A percentile compares a stretch with the other conserved stretches of the same genome.
Conservation (phyloP, 2,797 vertebrate genomes). For the Pseudomugil gertrudae region DNA sequence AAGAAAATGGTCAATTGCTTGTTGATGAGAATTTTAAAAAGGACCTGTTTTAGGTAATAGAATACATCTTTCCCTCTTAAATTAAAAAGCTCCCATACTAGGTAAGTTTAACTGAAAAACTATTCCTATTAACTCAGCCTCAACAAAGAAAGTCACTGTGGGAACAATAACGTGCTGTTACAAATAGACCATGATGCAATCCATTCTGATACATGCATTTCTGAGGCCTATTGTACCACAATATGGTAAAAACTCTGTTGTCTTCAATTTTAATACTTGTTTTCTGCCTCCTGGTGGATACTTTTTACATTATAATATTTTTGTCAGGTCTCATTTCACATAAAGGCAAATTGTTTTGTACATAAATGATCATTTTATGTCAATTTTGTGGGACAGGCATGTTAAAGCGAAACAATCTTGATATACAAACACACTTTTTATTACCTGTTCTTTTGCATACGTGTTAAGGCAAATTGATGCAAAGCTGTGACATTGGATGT, state of each 20-base stretch:
- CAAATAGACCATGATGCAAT: background rate
- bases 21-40: background rate
- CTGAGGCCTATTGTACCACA: background rate
- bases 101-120: background rate
- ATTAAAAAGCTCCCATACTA: background rate
- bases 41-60: background rate
- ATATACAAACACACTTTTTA: too few species aligned
- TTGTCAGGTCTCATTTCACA: too few species aligned
- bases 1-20: too few species aligned
- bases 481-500: background rate
- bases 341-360: too few species aligned
- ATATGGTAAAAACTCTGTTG: background rate
- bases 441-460: too few species aligned
- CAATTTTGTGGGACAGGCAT: too few species aligned
- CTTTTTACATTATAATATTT: too few species aligned
- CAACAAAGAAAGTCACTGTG: background rate
- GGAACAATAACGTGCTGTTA: background rate
- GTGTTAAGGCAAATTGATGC: too few species aligned
- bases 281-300: background rate
- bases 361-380: too few species aligned
- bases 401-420: too few species aligned
- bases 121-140: background rate
- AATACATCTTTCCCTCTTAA: too few species aligned
- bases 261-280: background rate
- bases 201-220: background rate